Evolutionary conservation across 2,888 invertebrate genomes (phyloP).

Genomic region (Ophion ellenae): DNA sequence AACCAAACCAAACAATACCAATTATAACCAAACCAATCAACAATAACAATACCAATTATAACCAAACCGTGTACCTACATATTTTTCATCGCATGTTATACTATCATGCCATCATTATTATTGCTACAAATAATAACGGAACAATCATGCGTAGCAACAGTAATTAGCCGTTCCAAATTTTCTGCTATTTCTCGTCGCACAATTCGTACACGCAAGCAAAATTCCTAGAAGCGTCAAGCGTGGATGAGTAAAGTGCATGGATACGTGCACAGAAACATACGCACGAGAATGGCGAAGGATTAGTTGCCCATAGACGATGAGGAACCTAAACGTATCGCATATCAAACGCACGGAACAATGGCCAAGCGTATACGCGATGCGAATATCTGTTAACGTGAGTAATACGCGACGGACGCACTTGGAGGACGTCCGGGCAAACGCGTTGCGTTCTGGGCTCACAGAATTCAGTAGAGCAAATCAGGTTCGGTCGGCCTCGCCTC

Average conservation of each 20-base stretch:
- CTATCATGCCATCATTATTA: not conserved
- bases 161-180: not conserved
- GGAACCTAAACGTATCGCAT: constrained; percentile 23
- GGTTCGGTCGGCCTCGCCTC: constrained; percentile 23
- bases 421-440: constrained; percentile 1
- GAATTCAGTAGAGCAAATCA: constrained; percentile 31
- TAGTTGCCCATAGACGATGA: not conserved
- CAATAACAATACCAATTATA: too few relatives aligned
- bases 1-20: too few relatives aligned
- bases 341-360: constrained; percentile 31
- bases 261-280: not conserved
- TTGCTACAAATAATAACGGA: not conserved
- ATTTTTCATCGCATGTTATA: too few relatives aligned
- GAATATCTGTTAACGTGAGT: not conserved
- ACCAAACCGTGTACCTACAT: too few relatives aligned
- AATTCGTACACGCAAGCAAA: not conserved
- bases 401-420: constrained; percentile 18
- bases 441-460: not conserved
- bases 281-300: not conserved
- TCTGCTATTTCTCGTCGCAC: not conserved
- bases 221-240: not conserved
- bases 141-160: not conserved
- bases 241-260: not conserved
- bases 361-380: constrained; percentile 12
- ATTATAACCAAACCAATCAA: too few relatives aligned